Conservation (phyloP, 2,113 vertebrate species). For the Furnarius figulus region DNA sequence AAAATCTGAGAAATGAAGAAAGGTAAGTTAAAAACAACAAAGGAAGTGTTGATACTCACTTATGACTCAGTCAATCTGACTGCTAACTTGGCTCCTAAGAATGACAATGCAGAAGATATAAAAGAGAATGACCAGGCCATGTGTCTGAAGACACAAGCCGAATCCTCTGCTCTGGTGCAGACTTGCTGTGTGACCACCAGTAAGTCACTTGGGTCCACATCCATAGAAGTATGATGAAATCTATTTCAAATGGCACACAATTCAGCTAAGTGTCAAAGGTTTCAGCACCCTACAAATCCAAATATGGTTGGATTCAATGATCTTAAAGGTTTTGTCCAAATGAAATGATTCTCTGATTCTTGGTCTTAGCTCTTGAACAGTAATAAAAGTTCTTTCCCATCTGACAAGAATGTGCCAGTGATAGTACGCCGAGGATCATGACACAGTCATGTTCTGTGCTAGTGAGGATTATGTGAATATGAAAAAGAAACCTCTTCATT, state of each 20-base stretch:
- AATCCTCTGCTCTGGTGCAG: not conserved
- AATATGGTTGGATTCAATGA: not conserved
- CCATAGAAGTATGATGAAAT: not conserved
- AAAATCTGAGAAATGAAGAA: slow-evolving; percentile 35
- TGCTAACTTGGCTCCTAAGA: not conserved
- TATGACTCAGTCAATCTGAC: not conserved
- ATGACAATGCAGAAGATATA: not conserved
- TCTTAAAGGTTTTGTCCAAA: not conserved
- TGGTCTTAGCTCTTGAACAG: not conserved
- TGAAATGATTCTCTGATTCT: not conserved
- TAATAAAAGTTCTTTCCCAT: not conserved
- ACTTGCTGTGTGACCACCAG: not conserved
- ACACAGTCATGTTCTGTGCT: not conserved
- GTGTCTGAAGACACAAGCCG: not conserved
- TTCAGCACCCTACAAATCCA: not conserved
- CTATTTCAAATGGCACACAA: not conserved
- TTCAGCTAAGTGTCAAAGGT: not conserved
- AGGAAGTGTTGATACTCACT: not conserved
- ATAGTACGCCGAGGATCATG: not conserved
- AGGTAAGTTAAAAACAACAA: not conserved
- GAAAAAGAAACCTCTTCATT: not conserved
- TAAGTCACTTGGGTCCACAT: not conserved
- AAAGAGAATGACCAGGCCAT: not conserved
- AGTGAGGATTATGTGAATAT: not conserved
- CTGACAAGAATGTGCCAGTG: not conserved